Evolutionary conservation across 2,797 vertebrate genomes (phyloP).

Genomic region (Potorous gilbertii): DNA sequence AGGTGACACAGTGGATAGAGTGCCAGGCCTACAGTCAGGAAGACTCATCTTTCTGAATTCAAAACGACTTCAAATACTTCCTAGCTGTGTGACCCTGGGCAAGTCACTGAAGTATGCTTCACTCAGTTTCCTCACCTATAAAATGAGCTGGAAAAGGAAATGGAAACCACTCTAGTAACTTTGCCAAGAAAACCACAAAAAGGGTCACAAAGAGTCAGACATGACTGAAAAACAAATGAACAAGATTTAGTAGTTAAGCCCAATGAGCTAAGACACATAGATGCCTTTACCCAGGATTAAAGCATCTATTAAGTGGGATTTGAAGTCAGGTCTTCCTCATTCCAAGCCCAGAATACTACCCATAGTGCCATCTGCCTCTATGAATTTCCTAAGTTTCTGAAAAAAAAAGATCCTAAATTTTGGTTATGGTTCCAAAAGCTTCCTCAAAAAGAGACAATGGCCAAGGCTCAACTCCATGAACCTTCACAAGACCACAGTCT

Average conservation of each 20-base stretch:
- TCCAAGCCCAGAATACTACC: background rate
- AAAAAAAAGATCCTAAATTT: background rate
- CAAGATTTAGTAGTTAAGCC: background rate
- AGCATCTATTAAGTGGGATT: background rate
- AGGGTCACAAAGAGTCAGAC: background rate
- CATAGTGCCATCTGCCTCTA: background rate
- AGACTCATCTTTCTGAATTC: background rate
- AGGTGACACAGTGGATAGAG: background rate
- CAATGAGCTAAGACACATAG: background rate
- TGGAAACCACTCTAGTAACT: background rate
- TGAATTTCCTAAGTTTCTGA: background rate
- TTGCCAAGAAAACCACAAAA: background rate
- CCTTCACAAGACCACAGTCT: background rate
- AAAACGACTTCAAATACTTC: background rate
- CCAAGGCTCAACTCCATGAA: background rate
- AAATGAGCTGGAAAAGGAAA: background rate
- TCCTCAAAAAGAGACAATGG: background rate
- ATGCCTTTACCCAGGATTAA: background rate
- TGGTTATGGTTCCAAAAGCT: background rate
- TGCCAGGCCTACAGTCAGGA: background rate
- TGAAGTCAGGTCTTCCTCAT: background rate
- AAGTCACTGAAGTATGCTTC: background rate
- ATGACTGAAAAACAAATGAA: background rate
- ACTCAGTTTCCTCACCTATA: background rate
- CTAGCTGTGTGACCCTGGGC: background rate